Evolutionary conservation across 2,888 invertebrate species (phyloP).

Genomic region (Periphyllus acericola): DNA sequence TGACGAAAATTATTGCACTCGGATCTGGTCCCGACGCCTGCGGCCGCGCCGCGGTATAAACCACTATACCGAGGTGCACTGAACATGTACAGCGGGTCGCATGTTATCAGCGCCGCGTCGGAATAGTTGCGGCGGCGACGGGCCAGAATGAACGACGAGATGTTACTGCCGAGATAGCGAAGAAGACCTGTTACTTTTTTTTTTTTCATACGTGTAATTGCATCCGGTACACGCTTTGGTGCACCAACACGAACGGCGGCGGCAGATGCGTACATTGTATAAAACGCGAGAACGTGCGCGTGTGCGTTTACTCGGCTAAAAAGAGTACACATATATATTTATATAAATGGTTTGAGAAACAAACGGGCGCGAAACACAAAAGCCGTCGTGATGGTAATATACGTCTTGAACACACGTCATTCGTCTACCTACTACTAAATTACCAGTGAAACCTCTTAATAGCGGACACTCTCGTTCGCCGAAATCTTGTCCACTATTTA

Average conservation of each 20-base stretch:
- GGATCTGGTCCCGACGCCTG: too few species aligned
- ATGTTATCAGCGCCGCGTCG: conserved; percentile 2
- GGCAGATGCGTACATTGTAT: background rate
- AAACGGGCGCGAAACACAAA: too few species aligned
- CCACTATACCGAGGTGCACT: conserved; percentile 1
- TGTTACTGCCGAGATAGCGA: conserved; percentile 24
- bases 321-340: too few species aligned
- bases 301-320: background rate
- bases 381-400: too few species aligned
- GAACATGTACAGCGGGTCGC: conserved; percentile 6
- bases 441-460: too few species aligned
- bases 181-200: conserved; percentile 52
- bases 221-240: conserved; percentile 57
- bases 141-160: conserved; percentile 41
- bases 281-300: conserved; percentile 42
- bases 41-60: too few species aligned
- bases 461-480: too few species aligned
- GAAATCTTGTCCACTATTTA: too few species aligned
- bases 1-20: too few species aligned
- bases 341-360: too few species aligned
- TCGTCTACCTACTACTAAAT: too few species aligned
- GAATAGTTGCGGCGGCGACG: conserved; percentile 9
- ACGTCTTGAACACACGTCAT: too few species aligned
- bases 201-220: conserved; percentile 51
- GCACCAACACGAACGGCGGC: conserved; percentile 45